These are phyloP conservation scores for Propithecus perrieri DNA, from an alignment of 2,797 vertebrate species.

Conservation along the genomic window DNA sequence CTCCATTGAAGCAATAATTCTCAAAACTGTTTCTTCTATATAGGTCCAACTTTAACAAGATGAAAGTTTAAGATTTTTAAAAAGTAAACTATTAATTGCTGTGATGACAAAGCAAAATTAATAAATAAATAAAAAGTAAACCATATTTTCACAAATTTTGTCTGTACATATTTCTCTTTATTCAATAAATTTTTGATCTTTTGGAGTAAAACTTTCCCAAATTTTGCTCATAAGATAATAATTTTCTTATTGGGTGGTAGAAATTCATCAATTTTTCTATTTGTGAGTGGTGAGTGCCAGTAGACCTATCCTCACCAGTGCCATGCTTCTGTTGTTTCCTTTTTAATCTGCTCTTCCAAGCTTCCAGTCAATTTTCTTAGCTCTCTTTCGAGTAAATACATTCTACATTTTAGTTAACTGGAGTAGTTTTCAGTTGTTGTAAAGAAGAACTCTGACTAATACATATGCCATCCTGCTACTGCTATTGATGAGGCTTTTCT, in stretches of 20 bases:
- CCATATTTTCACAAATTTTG: background rate
- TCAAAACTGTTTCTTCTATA: background rate
- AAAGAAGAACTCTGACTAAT: background rate
- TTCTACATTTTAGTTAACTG: background rate
- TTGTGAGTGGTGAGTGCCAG: background rate
- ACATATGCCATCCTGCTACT: background rate
- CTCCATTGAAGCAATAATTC: background rate
- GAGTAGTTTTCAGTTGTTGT: background rate
- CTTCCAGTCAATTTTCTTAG: background rate
- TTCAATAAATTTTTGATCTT: background rate
- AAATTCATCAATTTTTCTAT: background rate
- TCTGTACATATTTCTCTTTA: background rate
- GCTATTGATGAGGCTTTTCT: background rate
- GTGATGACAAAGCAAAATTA: background rate
- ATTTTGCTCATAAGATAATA: background rate
- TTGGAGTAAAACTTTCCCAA: background rate
- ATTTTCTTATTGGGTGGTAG: background rate
- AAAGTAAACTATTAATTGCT: background rate
- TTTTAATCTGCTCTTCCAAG: background rate
- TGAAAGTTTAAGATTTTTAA: background rate
- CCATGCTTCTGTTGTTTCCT: background rate
- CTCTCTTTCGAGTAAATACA: background rate
- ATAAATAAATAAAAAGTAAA: background rate
- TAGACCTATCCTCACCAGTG: background rate
- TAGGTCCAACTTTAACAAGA: background rate